These are phyloP conservation scores for Troides aeacus DNA, from an alignment of 2,888 invertebrate genomes.

Conservation along the genomic window DNA sequence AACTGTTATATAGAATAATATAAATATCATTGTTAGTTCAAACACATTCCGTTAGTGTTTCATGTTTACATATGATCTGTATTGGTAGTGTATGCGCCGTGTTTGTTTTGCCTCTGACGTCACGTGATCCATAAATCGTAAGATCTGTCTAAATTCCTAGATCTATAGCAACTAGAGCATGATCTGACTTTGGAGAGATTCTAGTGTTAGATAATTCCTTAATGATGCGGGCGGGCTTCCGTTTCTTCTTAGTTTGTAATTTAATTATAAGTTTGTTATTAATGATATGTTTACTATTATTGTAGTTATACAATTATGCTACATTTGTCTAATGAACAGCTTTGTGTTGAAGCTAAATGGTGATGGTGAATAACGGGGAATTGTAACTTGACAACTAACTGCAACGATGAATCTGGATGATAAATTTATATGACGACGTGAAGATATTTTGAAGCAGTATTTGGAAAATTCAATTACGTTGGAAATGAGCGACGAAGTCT, in stretches of 20 bases:
- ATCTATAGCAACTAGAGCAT: slow-evolving; percentile 52
- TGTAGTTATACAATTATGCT: no score
- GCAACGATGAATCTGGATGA: no score
- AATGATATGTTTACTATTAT: neutral
- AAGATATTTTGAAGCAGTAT: no score
- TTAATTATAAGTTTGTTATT: slow-evolving; percentile 23
- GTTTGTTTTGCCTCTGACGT: slow-evolving; percentile 11
- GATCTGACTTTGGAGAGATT: slow-evolving; percentile 42
- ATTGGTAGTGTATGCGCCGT: slow-evolving; percentile 14
- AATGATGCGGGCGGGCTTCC: slow-evolving; percentile 67
- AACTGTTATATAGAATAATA: no score
- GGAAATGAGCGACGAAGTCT: no score
- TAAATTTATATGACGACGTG: no score
- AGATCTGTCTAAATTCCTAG: slow-evolving; percentile 14
- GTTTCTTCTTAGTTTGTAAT: slow-evolving; percentile 31
- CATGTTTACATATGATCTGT: slow-evolving; percentile 3
- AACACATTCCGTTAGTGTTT: slow-evolving; percentile 4
- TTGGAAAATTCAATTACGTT: no score
- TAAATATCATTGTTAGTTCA: slow-evolving; percentile 3
- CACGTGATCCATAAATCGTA: slow-evolving; percentile 19
- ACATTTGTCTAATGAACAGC: no score
- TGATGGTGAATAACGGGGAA: no score
- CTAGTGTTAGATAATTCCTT: slow-evolving; percentile 36
- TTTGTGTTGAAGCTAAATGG: no score
- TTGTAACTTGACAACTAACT: no score